Percentiles rank a stretch among this genome's conserved stretches.
Evolutionary conservation across 2,888 invertebrate species (phyloP).

Genomic region (Dryocosmus kuriphilus): DNA sequence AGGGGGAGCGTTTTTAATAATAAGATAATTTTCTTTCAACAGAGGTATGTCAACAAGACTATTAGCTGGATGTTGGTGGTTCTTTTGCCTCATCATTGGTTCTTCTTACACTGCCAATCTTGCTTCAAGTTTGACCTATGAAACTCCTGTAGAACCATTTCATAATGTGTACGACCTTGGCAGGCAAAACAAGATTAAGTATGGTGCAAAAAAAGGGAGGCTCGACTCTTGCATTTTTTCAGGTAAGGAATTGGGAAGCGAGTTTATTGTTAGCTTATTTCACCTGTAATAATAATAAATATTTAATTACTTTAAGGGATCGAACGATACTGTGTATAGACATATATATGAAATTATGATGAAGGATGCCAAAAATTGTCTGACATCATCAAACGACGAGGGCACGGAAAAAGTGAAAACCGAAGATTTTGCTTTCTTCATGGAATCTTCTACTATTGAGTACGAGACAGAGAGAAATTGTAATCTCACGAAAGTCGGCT

Average conservation of each 20-base stretch:
- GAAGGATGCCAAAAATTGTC: slow-evolving; percentile 81
- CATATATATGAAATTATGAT: slow-evolving; percentile 91
- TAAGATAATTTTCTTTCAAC: slow-evolving; percentile 35
- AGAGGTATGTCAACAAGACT: slow-evolving; percentile 94
- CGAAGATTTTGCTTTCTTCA: slow-evolving; percentile 89
- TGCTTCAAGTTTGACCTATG: slow-evolving; percentile 93
- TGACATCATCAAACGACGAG: slow-evolving; percentile 81
- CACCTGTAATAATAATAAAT: not conserved
- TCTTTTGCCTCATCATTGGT: slow-evolving; percentile 93
- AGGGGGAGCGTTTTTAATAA: no score
- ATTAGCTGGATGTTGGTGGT: slow-evolving; percentile 90
- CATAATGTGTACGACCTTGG: slow-evolving; percentile 91
- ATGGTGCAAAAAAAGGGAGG: slow-evolving; percentile 91
- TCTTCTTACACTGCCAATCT: slow-evolving; percentile 95
- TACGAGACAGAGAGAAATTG: slow-evolving; percentile 89
- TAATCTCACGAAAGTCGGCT: slow-evolving; percentile 86
- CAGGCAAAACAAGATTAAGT: slow-evolving; percentile 88
- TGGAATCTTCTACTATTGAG: slow-evolving; percentile 94
- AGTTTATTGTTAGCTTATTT: no score
- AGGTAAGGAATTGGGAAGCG: slow-evolving; percentile 77
- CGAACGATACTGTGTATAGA: slow-evolving; percentile 87
- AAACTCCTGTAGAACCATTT: slow-evolving; percentile 83
- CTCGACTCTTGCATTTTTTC: slow-evolving; percentile 92
- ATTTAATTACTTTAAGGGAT: slow-evolving; percentile 81
- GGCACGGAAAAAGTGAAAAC: slow-evolving; percentile 82